These are phyloP conservation scores for Zaprionus davidi DNA, from an alignment of 1,140 invertebrate genomes.

Conservation along the genomic window DNA sequence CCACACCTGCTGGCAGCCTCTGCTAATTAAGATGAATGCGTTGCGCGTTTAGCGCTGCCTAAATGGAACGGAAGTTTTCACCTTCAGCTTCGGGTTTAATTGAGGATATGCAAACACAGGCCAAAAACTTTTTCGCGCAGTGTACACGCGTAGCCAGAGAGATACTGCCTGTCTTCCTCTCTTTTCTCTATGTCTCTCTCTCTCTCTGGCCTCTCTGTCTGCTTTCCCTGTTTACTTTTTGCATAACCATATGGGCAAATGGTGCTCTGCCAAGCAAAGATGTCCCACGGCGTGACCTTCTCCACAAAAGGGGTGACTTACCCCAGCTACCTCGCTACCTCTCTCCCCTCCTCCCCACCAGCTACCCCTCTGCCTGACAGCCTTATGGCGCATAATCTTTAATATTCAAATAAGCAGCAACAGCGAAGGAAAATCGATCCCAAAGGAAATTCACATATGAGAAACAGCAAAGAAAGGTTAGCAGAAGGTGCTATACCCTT, in stretches of 20 bases:
- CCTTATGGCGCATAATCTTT: constrained; percentile 62
- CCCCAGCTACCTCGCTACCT: not conserved
- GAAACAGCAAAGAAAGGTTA: not conserved
- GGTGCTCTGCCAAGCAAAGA: not conserved
- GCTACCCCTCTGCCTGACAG: not conserved
- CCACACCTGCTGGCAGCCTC: constrained; percentile 16
- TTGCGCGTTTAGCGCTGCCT: constrained; percentile 71
- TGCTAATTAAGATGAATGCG: constrained; percentile 80
- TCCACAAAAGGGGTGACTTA: not conserved
- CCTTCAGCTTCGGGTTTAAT: constrained; percentile 41
- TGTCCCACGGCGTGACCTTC: constrained; percentile 7
- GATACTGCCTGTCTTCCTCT: not conserved
- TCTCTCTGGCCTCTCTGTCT: not conserved
- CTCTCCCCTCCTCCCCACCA: not conserved
- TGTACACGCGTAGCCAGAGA: constrained; percentile 36
- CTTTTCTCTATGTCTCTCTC: not conserved
- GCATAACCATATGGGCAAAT: constrained; percentile 7
- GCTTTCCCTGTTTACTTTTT: constrained; percentile 22
- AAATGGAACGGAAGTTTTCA: constrained; percentile 71
- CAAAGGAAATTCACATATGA: not conserved
- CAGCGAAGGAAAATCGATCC: constrained; percentile 16
- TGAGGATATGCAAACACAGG: constrained; percentile 7
- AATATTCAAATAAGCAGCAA: constrained; percentile 72
- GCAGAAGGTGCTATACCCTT: too few relatives aligned
- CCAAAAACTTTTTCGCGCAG: constrained; percentile 47